phyloP scores from a whole-genome alignment of 2,113 vertebrate genomes.

The Podocnemis expansa region DNA sequence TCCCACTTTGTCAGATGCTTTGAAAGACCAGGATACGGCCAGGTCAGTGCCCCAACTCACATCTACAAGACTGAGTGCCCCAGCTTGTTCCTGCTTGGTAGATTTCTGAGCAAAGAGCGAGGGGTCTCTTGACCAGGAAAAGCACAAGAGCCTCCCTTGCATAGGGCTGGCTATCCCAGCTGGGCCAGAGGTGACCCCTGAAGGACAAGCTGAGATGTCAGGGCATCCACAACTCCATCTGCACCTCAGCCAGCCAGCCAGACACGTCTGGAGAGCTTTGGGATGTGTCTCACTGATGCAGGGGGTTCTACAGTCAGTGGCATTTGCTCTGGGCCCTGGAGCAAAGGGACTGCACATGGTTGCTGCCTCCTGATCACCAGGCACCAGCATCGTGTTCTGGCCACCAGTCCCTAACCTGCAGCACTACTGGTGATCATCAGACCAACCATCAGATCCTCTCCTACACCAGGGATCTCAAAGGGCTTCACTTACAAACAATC shows the following conservation, averaged over 20 bases:
- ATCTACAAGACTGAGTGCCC: background rate
- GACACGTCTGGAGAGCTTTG: background rate
- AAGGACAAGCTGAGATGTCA: background rate
- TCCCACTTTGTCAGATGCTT: too few species aligned
- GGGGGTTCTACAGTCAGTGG: background rate
- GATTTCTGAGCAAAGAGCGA: background rate
- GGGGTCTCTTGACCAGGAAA: background rate
- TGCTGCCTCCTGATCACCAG: background rate
- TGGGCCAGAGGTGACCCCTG: background rate
- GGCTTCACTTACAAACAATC: background rate
- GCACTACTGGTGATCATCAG: background rate
- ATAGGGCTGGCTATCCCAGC: background rate
- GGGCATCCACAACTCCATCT: background rate
- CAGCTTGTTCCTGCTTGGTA: background rate
- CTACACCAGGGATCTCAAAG: background rate
- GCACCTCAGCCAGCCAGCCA: background rate
- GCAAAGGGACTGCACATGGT: background rate
- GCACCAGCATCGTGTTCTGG: background rate
- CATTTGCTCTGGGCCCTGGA: too few species aligned
- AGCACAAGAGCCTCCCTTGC: background rate
- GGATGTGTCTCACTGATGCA: background rate
- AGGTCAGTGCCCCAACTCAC: background rate
- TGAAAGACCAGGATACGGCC: too few species aligned
- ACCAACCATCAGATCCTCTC: background rate
- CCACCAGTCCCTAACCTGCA: background rate